Conservation (phyloP, 2,113 vertebrate species). For the Regulus satrapa region DNA sequence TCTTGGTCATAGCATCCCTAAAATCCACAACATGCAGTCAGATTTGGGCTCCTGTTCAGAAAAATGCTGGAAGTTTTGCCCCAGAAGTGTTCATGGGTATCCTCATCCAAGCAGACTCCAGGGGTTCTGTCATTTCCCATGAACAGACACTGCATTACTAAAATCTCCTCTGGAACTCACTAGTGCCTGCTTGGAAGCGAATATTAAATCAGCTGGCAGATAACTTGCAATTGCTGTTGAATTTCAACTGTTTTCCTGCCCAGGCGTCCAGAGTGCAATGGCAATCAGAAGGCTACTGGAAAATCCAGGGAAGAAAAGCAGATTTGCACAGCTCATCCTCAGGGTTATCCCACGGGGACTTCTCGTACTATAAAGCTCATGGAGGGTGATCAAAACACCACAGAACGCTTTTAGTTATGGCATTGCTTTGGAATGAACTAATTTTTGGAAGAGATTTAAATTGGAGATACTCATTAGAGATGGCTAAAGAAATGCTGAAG, state of each 20-base stretch:
- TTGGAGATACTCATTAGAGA: neutral
- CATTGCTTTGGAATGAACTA: neutral
- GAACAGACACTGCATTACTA: neutral
- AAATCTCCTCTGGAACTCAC: neutral
- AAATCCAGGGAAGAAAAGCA: neutral
- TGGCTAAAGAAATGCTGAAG: neutral
- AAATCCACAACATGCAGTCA: neutral
- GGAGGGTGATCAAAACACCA: neutral
- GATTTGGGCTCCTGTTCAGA: neutral
- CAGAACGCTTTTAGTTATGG: neutral
- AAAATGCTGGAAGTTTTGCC: neutral
- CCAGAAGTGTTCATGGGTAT: accelerated
- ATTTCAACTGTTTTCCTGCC: neutral
- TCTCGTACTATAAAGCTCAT: neutral
- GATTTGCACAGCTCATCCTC: neutral
- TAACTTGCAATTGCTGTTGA: neutral
- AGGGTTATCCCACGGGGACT: neutral
- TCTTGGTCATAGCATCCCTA: neutral
- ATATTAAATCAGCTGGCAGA: neutral
- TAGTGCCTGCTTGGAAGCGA: neutral
- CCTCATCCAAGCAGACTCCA: neutral
- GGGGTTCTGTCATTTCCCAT: neutral
- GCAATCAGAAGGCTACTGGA: neutral
- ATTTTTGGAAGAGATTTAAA: neutral
- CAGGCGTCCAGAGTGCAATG: neutral